Conservation (phyloP, 2,113 vertebrate species). For the Erinaceus europaeus region DNA sequence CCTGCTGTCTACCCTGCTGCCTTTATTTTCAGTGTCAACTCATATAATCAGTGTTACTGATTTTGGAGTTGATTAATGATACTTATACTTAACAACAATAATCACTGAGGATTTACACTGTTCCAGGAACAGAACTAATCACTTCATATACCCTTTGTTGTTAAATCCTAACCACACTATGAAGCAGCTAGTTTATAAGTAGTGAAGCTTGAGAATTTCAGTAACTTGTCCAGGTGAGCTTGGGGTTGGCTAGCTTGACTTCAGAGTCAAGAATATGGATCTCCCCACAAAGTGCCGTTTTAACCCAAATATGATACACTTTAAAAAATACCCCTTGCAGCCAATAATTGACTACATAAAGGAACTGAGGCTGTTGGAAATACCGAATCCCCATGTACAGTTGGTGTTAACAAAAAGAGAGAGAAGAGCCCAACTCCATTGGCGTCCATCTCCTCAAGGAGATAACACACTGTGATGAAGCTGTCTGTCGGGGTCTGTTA, state of each 20-base stretch:
- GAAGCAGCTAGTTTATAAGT: not conserved
- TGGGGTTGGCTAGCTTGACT: not conserved
- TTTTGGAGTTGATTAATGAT: not conserved
- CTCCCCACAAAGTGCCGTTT: not conserved
- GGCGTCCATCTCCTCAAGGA: not conserved
- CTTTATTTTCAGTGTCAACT: no score
- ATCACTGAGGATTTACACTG: slow-evolving; percentile 18
- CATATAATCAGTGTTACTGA: no score
- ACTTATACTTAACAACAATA: not conserved
- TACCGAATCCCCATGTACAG: no score
- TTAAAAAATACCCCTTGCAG: not conserved
- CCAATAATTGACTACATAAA: not conserved
- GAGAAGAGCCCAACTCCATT: not conserved
- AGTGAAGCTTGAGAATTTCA: slow-evolving; percentile 24
- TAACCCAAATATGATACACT: not conserved
- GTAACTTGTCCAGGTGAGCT: not conserved
- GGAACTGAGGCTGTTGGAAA: not conserved
- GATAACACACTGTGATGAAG: not conserved
- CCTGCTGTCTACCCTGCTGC: no score
- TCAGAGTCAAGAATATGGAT: not conserved
- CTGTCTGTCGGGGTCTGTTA: not conserved
- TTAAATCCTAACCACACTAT: not conserved
- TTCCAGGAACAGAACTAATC: not conserved
- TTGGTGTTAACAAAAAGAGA: no score
- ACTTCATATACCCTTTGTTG: not conserved